Conservation (phyloP, 2,797 vertebrate species). For the Trachops cirrhosus region DNA sequence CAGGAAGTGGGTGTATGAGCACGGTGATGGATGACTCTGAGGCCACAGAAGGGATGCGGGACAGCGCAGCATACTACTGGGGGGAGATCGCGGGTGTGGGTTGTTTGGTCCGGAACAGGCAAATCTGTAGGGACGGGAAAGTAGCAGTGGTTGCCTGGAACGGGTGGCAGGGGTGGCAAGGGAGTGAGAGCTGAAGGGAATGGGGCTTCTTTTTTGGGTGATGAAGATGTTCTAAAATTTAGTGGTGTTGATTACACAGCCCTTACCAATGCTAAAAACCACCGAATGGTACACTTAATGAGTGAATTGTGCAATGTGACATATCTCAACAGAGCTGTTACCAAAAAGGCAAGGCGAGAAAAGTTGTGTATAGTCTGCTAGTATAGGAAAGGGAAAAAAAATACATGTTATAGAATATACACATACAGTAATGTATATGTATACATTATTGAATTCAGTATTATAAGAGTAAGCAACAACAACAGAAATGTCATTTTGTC, state of each 20-base stretch:
- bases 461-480: neutral
- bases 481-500: neutral
- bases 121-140: neutral
- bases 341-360: neutral
- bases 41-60: neutral
- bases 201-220: neutral
- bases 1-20: neutral
- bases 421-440: no score
- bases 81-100: neutral
- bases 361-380: neutral
- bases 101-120: neutral
- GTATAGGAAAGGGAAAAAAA: neutral
- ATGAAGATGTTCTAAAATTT: conserved; percentile 1
- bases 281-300: neutral
- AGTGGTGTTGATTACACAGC: neutral
- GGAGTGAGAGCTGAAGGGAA: neutral
- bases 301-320: neutral
- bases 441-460: neutral
- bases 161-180: neutral
- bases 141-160: neutral
- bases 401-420: neutral
- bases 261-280: neutral
- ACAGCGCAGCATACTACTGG: neutral
- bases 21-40: neutral
- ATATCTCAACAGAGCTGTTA: neutral